Conservation (phyloP, 2,113 vertebrate genomes). For the Manacus vitellinus region DNA sequence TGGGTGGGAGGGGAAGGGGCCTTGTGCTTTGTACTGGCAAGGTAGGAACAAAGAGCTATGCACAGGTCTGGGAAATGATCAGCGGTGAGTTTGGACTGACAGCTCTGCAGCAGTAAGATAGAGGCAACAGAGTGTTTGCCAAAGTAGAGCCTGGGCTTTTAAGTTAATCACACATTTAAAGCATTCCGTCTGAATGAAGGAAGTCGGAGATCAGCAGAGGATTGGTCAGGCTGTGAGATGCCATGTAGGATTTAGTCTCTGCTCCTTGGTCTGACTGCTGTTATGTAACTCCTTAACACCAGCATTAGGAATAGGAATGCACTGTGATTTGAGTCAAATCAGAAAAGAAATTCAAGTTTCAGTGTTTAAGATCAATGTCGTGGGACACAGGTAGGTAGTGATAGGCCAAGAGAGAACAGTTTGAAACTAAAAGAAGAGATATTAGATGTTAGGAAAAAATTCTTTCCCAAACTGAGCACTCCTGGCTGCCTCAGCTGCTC, state of each 20-base stretch:
- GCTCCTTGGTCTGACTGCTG: neutral
- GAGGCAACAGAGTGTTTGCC: neutral
- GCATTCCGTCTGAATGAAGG: neutral
- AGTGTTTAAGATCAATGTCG: neutral
- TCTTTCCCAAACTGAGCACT: neutral
- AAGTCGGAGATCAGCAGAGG: neutral
- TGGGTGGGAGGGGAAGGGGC: conserved; percentile 14
- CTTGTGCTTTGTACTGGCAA: neutral
- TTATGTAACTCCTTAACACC: neutral
- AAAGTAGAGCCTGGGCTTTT: neutral
- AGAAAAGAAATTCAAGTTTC: neutral
- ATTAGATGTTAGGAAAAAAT: neutral
- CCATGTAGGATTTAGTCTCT: neutral
- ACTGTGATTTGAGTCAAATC: neutral
- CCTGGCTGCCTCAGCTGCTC: neutral
- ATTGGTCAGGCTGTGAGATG: neutral
- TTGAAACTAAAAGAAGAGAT: neutral
- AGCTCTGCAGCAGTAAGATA: neutral
- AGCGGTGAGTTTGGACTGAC: neutral
- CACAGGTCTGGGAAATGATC: neutral
- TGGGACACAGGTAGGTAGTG: neutral
- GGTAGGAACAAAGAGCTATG: neutral
- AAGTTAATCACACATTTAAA: neutral
- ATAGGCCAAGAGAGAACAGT: neutral
- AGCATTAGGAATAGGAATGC: neutral